Percentiles rank a stretch among this genome's conserved stretches.
Conservation (phyloP, 2,113 vertebrate genomes). For the Planiliza haematocheilus region DNA sequence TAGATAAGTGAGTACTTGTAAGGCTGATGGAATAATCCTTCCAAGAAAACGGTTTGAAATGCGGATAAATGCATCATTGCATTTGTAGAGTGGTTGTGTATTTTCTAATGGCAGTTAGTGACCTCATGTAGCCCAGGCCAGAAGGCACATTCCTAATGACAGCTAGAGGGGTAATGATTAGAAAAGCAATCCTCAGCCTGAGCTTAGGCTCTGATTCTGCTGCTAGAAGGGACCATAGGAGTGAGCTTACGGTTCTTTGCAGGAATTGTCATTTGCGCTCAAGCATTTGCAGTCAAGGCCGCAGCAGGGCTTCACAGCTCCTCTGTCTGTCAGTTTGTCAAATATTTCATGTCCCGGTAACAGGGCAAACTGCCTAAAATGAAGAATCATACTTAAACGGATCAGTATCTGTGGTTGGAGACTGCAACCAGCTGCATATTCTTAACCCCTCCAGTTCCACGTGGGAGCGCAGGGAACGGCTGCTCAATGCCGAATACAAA, state of each 20-base stretch:
- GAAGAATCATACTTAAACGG: no score
- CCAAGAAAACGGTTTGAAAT: not conserved
- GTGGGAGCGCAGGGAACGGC: no score
- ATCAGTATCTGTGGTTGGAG: no score
- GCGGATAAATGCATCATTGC: not conserved
- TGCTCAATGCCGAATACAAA: no score
- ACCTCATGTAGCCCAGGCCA: not conserved
- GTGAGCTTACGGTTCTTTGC: not conserved
- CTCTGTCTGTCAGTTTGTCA: no score
- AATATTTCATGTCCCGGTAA: no score
- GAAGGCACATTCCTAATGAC: not conserved
- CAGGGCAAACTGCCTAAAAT: no score
- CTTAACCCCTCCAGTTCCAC: no score
- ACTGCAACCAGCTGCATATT: no score
- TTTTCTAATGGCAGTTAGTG: not conserved
- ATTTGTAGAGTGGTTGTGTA: not conserved
- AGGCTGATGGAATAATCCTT: not conserved
- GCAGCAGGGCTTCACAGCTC: no score
- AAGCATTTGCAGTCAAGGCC: not conserved
- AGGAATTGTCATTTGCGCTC: slow-evolving; percentile 11
- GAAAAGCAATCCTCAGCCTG: slow-evolving; percentile 1
- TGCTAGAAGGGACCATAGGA: not conserved
- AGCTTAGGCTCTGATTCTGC: not conserved
- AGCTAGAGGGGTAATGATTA: not conserved
- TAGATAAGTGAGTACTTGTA: no score